These are phyloP conservation scores for Erithacus rubecula DNA, from an alignment of 2,797 vertebrate species.

Conservation along the genomic window DNA sequence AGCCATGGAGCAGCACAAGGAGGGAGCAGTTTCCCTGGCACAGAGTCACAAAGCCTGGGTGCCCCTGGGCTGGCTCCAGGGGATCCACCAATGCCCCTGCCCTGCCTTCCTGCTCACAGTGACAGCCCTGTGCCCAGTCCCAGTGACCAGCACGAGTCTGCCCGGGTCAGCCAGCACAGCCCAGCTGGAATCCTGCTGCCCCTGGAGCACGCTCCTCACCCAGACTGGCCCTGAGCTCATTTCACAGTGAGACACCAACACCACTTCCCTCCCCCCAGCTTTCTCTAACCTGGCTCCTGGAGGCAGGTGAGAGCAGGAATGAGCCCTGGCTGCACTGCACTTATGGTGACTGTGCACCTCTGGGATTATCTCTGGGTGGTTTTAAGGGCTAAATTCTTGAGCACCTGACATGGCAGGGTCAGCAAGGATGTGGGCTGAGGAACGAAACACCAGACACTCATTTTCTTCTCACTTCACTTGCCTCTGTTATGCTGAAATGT, in stretches of 20 bases:
- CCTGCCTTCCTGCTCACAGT: background rate
- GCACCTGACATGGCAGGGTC: background rate
- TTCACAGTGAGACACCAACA: background rate
- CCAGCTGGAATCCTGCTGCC: background rate
- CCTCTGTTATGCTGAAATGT: background rate
- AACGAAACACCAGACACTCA: background rate
- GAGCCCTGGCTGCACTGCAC: background rate
- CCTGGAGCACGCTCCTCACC: background rate
- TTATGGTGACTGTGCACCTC: rapidly evolving
- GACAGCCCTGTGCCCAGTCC: rapidly evolving
- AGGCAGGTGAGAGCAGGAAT: background rate
- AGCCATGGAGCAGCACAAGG: background rate
- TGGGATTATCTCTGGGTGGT: background rate
- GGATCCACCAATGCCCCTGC: background rate
- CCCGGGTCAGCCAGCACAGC: background rate
- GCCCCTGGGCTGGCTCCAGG: background rate
- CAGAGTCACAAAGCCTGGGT: background rate
- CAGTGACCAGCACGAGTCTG: background rate
- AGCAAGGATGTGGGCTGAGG: background rate
- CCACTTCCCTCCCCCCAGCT: background rate
- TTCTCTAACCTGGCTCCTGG: background rate
- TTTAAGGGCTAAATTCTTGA: background rate
- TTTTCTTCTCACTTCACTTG: background rate
- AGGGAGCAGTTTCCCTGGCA: background rate
- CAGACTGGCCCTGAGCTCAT: background rate